phyloP scores from a whole-genome alignment of 30 jellyfish, hydroid and myxozoan species.

The Rhopilema esculentum region DNA sequence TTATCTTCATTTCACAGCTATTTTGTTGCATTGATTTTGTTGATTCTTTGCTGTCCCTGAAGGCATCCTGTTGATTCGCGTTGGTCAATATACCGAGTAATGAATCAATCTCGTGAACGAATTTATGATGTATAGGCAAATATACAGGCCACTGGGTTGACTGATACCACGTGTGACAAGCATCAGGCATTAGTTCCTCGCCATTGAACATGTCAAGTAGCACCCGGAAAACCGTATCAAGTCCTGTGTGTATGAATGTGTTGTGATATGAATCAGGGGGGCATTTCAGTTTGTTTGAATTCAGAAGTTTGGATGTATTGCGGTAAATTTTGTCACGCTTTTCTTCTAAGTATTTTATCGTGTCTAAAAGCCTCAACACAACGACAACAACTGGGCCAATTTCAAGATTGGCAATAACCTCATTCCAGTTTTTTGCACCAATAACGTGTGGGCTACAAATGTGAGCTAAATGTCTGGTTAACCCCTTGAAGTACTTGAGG shows the following conservation, averaged over 20 bases:
- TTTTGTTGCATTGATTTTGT: not conserved
- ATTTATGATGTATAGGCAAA: slow-evolving; percentile 3
- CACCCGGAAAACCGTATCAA: slow-evolving; percentile 63
- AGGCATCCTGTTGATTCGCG: slow-evolving; percentile 28
- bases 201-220: slow-evolving; percentile 57
- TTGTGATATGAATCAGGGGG: slow-evolving; percentile 56
- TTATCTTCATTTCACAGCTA: not conserved
- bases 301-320: slow-evolving; percentile 1
- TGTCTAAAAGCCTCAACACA: slow-evolving; percentile 16
- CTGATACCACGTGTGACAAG: slow-evolving; percentile 56
- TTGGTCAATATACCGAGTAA: slow-evolving; percentile 14
- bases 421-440: slow-evolving; percentile 52
- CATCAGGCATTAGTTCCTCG: slow-evolving; percentile 61
- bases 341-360: slow-evolving; percentile 12
- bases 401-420: slow-evolving; percentile 3
- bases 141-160: slow-evolving; percentile 73
- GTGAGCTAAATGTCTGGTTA: slow-evolving; percentile 49
- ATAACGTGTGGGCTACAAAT: slow-evolving; percentile 42
- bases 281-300: slow-evolving; percentile 30
- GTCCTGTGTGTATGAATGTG: slow-evolving; percentile 42
- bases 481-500: slow-evolving; percentile 12
- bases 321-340: slow-evolving; percentile 20
- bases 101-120: slow-evolving; percentile 30
- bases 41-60: slow-evolving; percentile 20
- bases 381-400: slow-evolving; percentile 66